These are phyloP conservation scores for Dasyornis broadbenti DNA, from an alignment of 2,113 vertebrate genomes.

Conservation along the genomic window DNA sequence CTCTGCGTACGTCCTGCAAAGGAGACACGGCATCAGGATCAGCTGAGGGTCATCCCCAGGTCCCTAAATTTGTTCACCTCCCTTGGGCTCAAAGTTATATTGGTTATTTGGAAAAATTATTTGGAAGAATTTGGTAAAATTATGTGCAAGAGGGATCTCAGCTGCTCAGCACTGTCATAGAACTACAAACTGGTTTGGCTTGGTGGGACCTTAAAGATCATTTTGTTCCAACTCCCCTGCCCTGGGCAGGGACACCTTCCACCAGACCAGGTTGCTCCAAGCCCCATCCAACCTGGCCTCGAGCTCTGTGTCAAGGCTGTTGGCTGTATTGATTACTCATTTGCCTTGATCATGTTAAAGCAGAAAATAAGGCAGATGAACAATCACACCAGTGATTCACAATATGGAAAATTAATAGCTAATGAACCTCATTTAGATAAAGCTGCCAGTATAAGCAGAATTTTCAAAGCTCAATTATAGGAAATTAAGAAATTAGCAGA, in stretches of 20 bases:
- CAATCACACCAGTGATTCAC: background rate
- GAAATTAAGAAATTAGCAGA: background rate
- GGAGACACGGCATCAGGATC: background rate
- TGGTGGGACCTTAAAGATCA: background rate
- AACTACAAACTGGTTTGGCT: background rate
- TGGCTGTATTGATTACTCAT: rapidly evolving
- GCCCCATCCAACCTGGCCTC: background rate
- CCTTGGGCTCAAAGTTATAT: rapidly evolving
- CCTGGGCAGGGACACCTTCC: background rate
- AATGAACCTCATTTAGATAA: background rate
- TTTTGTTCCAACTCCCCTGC: background rate
- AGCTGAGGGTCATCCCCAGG: background rate
- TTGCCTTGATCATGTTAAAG: background rate
- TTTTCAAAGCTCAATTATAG: background rate
- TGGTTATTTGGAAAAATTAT: no score
- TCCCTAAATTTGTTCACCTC: background rate
- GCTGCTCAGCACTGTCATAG: background rate
- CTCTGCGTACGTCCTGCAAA: constrained; percentile 80
- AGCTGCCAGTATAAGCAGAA: background rate
- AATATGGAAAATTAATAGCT: background rate
- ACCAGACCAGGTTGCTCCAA: background rate
- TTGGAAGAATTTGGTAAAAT: no score
- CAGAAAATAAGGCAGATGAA: background rate
- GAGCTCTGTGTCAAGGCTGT: background rate
- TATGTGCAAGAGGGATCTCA: background rate